These are phyloP conservation scores for Agrypnia vestita DNA, from an alignment of 1,140 invertebrate species.

Conservation along the genomic window DNA sequence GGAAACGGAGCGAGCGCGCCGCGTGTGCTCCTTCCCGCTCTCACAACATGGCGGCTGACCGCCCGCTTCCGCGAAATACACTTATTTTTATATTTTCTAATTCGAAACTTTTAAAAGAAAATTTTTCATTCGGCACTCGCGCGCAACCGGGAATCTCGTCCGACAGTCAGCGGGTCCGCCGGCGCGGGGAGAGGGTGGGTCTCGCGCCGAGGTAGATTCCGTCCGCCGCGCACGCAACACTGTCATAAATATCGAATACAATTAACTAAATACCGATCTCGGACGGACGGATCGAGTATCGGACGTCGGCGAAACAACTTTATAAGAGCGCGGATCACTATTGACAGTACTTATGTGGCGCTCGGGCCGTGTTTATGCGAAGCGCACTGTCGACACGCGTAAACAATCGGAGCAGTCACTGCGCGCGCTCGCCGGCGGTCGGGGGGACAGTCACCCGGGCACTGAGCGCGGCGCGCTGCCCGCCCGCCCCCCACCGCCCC, in stretches of 20 bases:
- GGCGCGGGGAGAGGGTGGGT: neutral
- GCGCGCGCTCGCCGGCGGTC: slow-evolving; percentile 32
- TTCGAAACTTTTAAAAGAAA: slow-evolving; percentile 9
- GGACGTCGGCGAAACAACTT: neutral
- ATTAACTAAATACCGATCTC: slow-evolving; percentile 35
- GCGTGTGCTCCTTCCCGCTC: slow-evolving; percentile 52
- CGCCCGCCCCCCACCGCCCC: slow-evolving; percentile 64
- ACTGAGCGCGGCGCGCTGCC: slow-evolving; percentile 61
- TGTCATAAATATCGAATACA: slow-evolving; percentile 46
- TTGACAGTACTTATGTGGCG: neutral
- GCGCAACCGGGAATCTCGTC: neutral
- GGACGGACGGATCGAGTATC: slow-evolving; percentile 1
- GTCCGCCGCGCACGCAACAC: slow-evolving; percentile 44
- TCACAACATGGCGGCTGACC: slow-evolving; percentile 60
- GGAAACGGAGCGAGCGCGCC: slow-evolving; percentile 28
- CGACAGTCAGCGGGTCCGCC: neutral
- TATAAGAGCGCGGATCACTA: neutral
- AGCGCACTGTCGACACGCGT: slow-evolving; percentile 8
- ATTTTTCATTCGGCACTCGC: neutral
- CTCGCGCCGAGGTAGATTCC: slow-evolving; percentile 25
- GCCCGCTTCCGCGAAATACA: slow-evolving; percentile 57
- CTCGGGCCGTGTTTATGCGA: neutral
- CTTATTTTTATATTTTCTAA: slow-evolving; percentile 22
- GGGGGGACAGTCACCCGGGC: slow-evolving; percentile 54
- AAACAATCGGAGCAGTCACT: slow-evolving; percentile 19